Evolutionary conservation across 2,113 vertebrate genomes (phyloP).

Genomic region (Rhea pennata): DNA sequence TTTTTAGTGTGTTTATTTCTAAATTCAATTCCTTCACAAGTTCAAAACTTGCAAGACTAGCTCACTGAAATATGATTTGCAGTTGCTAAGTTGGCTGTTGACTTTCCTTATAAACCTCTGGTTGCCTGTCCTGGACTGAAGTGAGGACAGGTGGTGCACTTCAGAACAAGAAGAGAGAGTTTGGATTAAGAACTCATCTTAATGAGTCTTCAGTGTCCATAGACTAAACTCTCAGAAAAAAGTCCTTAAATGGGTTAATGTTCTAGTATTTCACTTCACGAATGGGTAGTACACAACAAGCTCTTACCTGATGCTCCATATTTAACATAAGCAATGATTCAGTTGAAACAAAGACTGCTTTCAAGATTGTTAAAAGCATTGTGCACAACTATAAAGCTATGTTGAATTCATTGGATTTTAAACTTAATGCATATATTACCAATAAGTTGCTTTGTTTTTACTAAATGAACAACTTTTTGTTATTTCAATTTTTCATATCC

Average conservation of each 20-base stretch:
- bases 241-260: background rate
- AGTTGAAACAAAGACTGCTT: background rate
- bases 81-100: background rate
- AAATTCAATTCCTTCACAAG: background rate
- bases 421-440: background rate
- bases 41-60: background rate
- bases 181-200: background rate
- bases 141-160: background rate
- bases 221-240: background rate
- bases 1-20: background rate
- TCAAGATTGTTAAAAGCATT: background rate
- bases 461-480: background rate
- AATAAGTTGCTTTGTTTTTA: background rate
- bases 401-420: background rate
- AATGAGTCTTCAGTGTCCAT: background rate
- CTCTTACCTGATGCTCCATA: background rate
- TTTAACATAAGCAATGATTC: background rate
- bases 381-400: background rate
- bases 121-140: background rate
- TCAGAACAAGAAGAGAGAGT: background rate
- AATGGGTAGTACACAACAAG: background rate
- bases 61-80: background rate
- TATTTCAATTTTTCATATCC: background rate
- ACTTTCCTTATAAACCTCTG: background rate
- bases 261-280: background rate